Percentiles rank a stretch among this genome's conserved stretches.
phyloP scores from a whole-genome alignment of 2,113 vertebrate species.

The Melierax canorus region DNA sequence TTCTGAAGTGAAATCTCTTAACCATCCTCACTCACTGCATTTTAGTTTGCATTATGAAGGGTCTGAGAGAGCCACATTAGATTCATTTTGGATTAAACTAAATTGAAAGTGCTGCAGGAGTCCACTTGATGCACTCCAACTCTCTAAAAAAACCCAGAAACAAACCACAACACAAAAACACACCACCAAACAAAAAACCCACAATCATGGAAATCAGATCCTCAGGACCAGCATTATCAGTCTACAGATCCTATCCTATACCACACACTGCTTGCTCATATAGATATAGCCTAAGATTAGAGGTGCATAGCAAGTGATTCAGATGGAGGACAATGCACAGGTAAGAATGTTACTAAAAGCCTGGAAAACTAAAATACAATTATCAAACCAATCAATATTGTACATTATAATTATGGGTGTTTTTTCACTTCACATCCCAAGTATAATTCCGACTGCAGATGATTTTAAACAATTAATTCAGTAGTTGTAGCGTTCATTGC shows the following conservation, averaged over 20 bases:
- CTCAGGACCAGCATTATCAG: not conserved
- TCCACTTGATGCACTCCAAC: not conserved
- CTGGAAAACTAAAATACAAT: not conserved
- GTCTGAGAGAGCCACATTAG: not conserved
- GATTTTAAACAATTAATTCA: not conserved
- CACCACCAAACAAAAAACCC: not conserved
- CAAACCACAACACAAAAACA: not conserved
- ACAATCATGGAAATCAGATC: not conserved
- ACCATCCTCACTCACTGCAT: not conserved
- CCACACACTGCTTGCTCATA: not conserved
- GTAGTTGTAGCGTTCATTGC: not conserved
- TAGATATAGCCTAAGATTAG: fast-evolving
- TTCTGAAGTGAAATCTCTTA: not conserved
- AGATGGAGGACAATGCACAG: not conserved
- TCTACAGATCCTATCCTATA: not conserved
- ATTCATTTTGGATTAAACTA: not conserved
- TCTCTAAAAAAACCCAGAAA: not conserved
- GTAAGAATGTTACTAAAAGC: not conserved
- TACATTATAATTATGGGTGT: fast-evolving
- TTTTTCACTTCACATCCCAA: not conserved
- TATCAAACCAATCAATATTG: not conserved
- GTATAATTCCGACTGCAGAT: not conserved
- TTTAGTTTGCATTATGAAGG: not conserved
- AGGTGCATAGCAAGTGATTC: not conserved
- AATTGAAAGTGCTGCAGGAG: not conserved